Evolutionary conservation across 53 echinoderm and acorn worm genomes (phyloP), one percentile per base, ranked within the genome.

Genomic region (Mesocentrotus franciscanus): DNA sequence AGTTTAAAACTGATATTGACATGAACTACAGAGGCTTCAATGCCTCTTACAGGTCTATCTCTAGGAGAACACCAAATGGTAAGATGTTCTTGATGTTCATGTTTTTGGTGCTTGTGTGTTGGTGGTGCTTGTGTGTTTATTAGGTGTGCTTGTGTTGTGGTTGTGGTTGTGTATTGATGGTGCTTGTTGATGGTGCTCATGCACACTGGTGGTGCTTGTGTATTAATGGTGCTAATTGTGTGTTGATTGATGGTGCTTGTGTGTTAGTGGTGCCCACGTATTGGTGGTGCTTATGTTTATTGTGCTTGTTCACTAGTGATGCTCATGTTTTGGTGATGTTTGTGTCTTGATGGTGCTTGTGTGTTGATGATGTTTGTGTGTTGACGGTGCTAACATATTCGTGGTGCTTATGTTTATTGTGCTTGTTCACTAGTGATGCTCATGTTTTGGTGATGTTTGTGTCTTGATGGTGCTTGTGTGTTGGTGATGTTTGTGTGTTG

Each of bases 11-110:
- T 0, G 97, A 97, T 61, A 58, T 58, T 0, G 95, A 92, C 57
- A 96, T 96, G 90, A 60, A 97, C 87, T 96, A 93, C 87, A 70
- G 91, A 60, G 96, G 97, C n/a, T 96, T 97, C 95, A 96, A 78
- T 60, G 96, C 96, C 9, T 71, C 96, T 49, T 97, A 96, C 78
- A 90, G 96, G 49, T 66, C 96, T 42, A 61, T 96, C 18, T 61
- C 95, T 68, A 96, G 96, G 33, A 68, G 96, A 5, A 91, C 93
- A 5, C 93, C 96, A 9, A 58, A 93, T 55, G 96, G 97, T 97
- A 39, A 70, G 95, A 14, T 87, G 14, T 49, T 49, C 49, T 49
- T 49, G 49, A 49, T 49, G n/a, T 8, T n/a, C 72, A 71, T 71
- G 49, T 84, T 84, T 26, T 14, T 34, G 84, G 55, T 14, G 55